Evolutionary conservation across 2,888 invertebrate species (phyloP).

Genomic region (Campoletis raptor): DNA sequence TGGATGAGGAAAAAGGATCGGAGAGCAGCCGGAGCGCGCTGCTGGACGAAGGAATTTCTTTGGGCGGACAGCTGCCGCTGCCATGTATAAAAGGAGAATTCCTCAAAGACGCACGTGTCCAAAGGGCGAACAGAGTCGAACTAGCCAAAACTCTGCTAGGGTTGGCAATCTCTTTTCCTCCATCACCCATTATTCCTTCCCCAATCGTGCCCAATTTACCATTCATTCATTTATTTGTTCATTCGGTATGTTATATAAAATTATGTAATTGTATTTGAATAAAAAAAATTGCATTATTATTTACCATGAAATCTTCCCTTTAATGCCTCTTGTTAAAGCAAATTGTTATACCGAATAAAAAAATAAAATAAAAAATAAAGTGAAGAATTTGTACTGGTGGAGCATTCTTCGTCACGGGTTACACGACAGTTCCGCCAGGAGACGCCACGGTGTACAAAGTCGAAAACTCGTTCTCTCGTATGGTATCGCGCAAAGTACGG

Average conservation of each 20-base stretch:
- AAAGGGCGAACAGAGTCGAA: slow-evolving; percentile 67
- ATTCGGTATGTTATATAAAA: neutral
- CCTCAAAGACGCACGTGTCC: slow-evolving; percentile 82
- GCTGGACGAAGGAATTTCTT: slow-evolving; percentile 82
- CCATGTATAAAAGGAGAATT: slow-evolving; percentile 80
- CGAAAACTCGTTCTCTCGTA: slow-evolving; percentile 32
- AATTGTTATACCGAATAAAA: neutral
- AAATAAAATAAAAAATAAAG: neutral
- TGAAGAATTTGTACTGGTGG: neutral
- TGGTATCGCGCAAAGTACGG: neutral
- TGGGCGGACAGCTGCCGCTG: slow-evolving; percentile 80
- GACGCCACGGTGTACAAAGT: slow-evolving; percentile 59
- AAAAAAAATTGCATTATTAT: no score
- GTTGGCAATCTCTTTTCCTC: no score
- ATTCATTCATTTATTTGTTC: neutral
- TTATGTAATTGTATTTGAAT: neutral
- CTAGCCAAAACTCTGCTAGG: slow-evolving; percentile 43
- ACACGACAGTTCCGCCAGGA: slow-evolving; percentile 57
- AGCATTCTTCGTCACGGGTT: slow-evolving; percentile 26
- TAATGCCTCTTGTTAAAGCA: no score
- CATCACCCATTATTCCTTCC: slow-evolving; percentile 29
- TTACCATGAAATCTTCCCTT: no score
- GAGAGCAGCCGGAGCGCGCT: slow-evolving; percentile 63
- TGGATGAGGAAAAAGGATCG: neutral
- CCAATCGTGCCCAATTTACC: slow-evolving; percentile 21